phyloP scores from a whole-genome alignment of 2,113 vertebrate genomes.

The Cathartes aura region DNA sequence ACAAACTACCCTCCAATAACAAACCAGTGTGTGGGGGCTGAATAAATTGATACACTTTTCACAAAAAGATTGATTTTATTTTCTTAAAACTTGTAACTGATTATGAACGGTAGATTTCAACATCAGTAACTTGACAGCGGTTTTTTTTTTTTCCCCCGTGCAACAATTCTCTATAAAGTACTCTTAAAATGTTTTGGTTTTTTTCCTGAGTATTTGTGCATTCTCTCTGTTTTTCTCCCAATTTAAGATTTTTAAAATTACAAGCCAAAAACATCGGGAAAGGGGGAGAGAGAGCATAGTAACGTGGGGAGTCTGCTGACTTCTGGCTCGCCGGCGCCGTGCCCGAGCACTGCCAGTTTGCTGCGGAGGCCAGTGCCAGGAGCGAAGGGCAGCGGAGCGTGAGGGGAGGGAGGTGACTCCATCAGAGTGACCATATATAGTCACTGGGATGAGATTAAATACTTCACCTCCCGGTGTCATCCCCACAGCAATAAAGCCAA shows the following conservation, averaged over 20 bases:
- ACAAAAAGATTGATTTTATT: not conserved
- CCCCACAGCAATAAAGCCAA: not conserved
- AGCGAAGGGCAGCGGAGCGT: conserved; percentile 46
- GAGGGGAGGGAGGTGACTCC: conserved; percentile 52
- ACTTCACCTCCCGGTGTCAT: not conserved
- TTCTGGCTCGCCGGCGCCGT: conserved; percentile 14
- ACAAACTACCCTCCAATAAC: not conserved
- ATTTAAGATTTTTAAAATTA: not conserved
- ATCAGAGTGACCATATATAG: conserved; percentile 76
- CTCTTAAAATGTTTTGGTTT: not conserved
- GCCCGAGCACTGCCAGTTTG: conserved; percentile 31
- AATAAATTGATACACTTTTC: not conserved
- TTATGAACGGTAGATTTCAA: not conserved
- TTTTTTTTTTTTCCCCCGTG: fast-evolving
- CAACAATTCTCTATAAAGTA: not conserved
- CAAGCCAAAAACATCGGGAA: not conserved
- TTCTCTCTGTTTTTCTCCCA: not conserved
- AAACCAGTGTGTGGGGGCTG: not conserved
- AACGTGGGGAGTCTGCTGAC: conserved; percentile 32
- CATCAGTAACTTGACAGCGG: not conserved
- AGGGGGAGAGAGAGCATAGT: not conserved
- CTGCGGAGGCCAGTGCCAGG: conserved; percentile 53
- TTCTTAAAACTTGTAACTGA: not conserved
- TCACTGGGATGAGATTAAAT: conserved; percentile 51
- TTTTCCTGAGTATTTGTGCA: fast-evolving